Conservation (phyloP, 2,888 invertebrate genomes). For the Atherix ibis region DNA sequence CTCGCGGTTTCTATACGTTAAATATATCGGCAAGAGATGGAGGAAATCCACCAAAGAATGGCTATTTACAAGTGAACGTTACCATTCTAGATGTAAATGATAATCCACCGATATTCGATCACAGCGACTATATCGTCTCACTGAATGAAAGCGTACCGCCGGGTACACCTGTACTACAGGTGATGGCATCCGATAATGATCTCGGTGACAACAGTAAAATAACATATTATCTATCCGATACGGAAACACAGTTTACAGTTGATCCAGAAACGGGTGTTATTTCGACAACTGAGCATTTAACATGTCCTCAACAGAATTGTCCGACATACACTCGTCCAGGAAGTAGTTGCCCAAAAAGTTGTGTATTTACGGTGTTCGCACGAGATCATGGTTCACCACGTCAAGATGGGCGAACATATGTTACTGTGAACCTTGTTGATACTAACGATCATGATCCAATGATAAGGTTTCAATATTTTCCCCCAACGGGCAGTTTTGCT, state of each 20-base stretch:
- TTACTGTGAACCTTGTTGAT: conserved; percentile 81
- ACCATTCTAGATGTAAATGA: conserved; percentile 86
- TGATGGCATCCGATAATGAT: conserved; percentile 89
- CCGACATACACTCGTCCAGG: conserved; percentile 38
- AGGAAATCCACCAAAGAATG: conserved; percentile 63
- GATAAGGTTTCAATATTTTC: conserved; percentile 77
- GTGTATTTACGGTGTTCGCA: conserved; percentile 88
- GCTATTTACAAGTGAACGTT: conserved; percentile 78
- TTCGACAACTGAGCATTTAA: conserved; percentile 61
- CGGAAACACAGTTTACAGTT: conserved; percentile 76
- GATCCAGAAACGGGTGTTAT: conserved; percentile 86
- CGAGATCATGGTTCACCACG: conserved; percentile 82
- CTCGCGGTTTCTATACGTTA: conserved; percentile 63
- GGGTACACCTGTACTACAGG: conserved; percentile 74
- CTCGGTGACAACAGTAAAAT: conserved; percentile 84
- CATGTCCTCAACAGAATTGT: conserved; percentile 70
- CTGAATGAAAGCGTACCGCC: conserved; percentile 88
- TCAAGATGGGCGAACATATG: conserved; percentile 83
- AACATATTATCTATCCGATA: conserved; percentile 75
- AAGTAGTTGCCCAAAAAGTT: conserved; percentile 68
- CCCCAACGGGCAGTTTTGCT: conserved; percentile 66
- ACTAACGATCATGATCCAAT: conserved; percentile 90
- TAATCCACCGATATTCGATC: conserved; percentile 87
- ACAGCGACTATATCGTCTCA: conserved; percentile 84
- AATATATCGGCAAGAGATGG: conserved; percentile 85